Conservation (phyloP, 2,797 vertebrate genomes). For the Pipistrellus pygmaeus region DNA sequence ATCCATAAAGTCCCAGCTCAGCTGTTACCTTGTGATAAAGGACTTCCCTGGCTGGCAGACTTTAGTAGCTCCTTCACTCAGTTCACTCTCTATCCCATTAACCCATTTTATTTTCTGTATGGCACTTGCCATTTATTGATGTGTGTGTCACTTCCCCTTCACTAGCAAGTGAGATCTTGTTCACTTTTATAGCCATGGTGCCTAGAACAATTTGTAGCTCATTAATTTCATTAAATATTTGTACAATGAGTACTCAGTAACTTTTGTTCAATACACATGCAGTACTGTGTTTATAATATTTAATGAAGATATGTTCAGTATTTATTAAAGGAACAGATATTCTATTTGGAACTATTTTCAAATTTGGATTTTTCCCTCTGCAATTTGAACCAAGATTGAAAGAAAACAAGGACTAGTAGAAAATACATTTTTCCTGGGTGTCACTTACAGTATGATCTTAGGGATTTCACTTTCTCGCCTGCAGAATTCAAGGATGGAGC, state of each 20-base stretch:
- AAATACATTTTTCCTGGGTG: not conserved
- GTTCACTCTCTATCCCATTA: not conserved
- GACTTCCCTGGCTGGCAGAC: not conserved
- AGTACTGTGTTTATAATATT: conserved; percentile 19
- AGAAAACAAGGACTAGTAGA: not conserved
- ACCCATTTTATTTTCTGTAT: not conserved
- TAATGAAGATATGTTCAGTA: not conserved
- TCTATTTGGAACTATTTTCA: conserved; percentile 38
- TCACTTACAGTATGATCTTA: not conserved
- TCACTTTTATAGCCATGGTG: not conserved
- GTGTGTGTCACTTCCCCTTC: not conserved
- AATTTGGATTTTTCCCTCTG: not conserved
- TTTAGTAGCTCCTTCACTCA: not conserved
- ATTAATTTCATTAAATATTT: conserved; percentile 37
- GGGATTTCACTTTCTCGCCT: conserved; percentile 26
- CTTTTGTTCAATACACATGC: not conserved
- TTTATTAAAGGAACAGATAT: conserved; percentile 52
- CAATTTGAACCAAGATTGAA: not conserved
- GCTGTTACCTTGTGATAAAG: not conserved
- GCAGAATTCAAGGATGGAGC: not conserved
- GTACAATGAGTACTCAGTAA: conserved; percentile 32
- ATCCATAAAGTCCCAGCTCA: not conserved
- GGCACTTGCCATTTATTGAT: not conserved
- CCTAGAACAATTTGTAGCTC: not conserved
- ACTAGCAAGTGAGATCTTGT: not conserved